Evolutionary conservation across 2,113 vertebrate species (phyloP), one percentile per base, ranked within the genome.

Genomic region (Cepphus grylle): DNA sequence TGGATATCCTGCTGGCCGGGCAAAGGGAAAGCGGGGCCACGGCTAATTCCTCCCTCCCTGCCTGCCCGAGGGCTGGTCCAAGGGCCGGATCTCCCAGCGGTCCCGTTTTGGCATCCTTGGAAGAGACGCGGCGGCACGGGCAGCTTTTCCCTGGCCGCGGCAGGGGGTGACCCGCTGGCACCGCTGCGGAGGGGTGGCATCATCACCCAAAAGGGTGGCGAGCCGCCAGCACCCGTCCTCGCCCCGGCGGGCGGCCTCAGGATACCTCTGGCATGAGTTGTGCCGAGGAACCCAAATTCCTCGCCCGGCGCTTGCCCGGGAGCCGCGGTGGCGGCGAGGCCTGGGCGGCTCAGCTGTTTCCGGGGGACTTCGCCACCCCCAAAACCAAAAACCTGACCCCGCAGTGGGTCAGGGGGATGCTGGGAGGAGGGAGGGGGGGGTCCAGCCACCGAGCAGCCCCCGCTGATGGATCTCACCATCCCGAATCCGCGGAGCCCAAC

Each of bases 381-480:
- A 45, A 34, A 81, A 90, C 22, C 1, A 13, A 30, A 71, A 16
- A 2, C 4, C 4, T 72, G 11, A 22, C 16, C 18, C 8, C 0
- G 0, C 13, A 7, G 0, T 0, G 34, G 27, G 15, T 27, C 61
- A 38, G 10, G 49, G 56, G 45, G 42, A 30, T 49, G 3, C 11
- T 27, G 27, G 52, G 52, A 27, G 26, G 6, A 29, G 53, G 29
- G 16, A 29, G 8, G 26, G 23, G 4, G 4, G 25, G 16, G 2
- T 43, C 26, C 2, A 4, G 13, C 27, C 27, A 9, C 67, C 1
- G 1, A 67, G 36, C 3, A 18, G 17, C 20, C 58, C 13, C 20
- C 1, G 1, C n/a, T 4, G 15, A 2, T 2, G 74, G 29, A 86
- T 12, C 19, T 56, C 25, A 2, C 5, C 49, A 8, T 40, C 49